These are phyloP conservation scores for Sthenelais limicola DNA, from an alignment of 2,888 invertebrate genomes.

Conservation along the genomic window DNA sequence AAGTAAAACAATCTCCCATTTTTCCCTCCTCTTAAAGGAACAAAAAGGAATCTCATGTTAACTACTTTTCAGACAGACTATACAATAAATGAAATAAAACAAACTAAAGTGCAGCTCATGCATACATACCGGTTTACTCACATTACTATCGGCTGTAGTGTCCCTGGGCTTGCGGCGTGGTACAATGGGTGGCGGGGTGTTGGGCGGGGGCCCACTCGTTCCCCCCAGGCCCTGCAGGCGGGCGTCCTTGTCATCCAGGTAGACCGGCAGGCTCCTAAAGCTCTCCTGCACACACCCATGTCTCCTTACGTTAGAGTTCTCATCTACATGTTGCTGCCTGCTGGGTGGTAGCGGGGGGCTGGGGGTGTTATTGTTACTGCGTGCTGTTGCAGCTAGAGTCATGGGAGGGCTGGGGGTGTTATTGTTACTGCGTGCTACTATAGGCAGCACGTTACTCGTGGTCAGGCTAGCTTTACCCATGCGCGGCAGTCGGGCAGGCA, in stretches of 20 bases:
- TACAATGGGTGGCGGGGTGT: neutral
- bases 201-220: neutral
- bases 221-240: neutral
- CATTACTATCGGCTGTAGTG: neutral
- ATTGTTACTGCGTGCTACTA: conserved; percentile 36
- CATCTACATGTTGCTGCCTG: neutral
- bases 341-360: neutral
- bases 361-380: conserved; percentile 23
- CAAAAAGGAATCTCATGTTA: too few relatives aligned
- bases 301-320: conserved; percentile 31
- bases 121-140: conserved; percentile 4
- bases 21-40: too few relatives aligned
- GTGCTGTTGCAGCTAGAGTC: too few relatives aligned
- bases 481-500: conserved; percentile 49
- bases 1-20: too few relatives aligned
- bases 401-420: too few relatives aligned
- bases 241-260: conserved; percentile 9
- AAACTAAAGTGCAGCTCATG: neutral
- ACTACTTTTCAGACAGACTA: too few relatives aligned
- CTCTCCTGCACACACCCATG: neutral
- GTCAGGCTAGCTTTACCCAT: conserved; percentile 59
- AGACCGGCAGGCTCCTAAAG: conserved; percentile 19
- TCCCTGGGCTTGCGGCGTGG: conserved; percentile 6
- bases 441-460: conserved; percentile 50
- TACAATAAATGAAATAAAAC: too few relatives aligned